Evolutionary conservation across 2,113 vertebrate species (phyloP).

Genomic region (Malurus melanocephalus): DNA sequence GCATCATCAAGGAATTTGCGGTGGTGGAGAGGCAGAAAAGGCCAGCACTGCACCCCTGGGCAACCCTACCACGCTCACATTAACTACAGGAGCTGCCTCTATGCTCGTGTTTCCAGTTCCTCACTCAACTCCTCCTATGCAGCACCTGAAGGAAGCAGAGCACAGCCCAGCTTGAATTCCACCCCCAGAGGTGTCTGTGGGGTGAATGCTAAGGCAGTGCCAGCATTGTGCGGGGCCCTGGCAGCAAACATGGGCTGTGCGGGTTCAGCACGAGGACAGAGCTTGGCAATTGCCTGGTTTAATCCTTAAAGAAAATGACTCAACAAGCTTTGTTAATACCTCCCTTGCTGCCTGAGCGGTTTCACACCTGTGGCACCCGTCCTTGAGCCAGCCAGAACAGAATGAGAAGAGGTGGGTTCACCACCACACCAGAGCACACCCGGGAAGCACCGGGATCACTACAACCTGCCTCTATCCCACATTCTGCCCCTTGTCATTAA

Average conservation of each 20-base stretch:
- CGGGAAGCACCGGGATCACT: fast-evolving
- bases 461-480: neutral
- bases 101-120: neutral
- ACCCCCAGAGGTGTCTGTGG: neutral
- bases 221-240: neutral
- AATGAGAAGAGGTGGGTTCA: neutral
- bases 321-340: conserved; percentile 34
- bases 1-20: neutral
- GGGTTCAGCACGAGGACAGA: conserved; percentile 54
- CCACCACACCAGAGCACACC: fast-evolving
- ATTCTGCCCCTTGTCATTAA: neutral
- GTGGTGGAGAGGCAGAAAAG: neutral
- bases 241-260: conserved; percentile 5
- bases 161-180: neutral
- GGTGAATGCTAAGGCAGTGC: conserved; percentile 46
- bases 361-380: neutral
- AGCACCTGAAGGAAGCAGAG: conserved; percentile 24
- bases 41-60: neutral
- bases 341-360: neutral
- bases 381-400: neutral
- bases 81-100: neutral
- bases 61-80: neutral
- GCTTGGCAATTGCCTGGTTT: conserved; percentile 53
- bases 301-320: conserved; percentile 44
- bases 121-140: neutral